A percentile compares a stretch with the other conserved stretches of the same genome.
Conservation (phyloP, 2,113 vertebrate genomes). For the Scomber japonicus region DNA sequence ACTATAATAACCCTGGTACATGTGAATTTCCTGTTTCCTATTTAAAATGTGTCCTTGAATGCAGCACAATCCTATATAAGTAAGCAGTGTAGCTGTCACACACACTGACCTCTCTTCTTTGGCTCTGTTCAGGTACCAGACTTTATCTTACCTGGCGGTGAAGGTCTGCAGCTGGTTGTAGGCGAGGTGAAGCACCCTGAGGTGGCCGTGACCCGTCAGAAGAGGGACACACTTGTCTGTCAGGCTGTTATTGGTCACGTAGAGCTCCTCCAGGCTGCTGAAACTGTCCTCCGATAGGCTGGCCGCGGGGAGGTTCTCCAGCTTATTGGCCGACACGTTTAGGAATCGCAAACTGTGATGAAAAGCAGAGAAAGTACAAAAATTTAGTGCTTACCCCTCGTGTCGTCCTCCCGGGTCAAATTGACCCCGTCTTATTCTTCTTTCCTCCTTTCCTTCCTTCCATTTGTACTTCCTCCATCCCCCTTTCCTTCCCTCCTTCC, state of each 20-base stretch:
- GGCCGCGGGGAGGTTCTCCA: slow-evolving; percentile 94
- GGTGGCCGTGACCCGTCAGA: slow-evolving; percentile 90
- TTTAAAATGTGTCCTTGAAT: neutral
- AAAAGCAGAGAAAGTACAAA: slow-evolving; percentile 3
- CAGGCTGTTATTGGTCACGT: slow-evolving; percentile 94
- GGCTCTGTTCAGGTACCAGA: neutral
- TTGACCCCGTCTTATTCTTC: too few species aligned
- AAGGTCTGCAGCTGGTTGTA: slow-evolving; percentile 97
- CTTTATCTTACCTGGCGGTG: slow-evolving; percentile 89
- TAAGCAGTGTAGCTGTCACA: neutral
- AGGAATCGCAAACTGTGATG: slow-evolving; percentile 90
- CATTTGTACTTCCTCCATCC: too few species aligned
- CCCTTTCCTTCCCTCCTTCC: too few species aligned
- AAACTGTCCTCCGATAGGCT: slow-evolving; percentile 91
- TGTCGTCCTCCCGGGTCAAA: too few species aligned
- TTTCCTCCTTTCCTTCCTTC: too few species aligned
- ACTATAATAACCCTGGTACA: too few species aligned
- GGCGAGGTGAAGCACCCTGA: slow-evolving; percentile 95
- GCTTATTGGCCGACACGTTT: slow-evolving; percentile 95
- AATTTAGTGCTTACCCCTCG: too few species aligned
- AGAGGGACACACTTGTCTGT: slow-evolving; percentile 94
- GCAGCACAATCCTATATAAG: neutral
- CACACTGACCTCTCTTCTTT: neutral
- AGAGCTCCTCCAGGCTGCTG: slow-evolving; percentile 94
- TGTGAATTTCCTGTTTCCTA: neutral